A percentile compares a stretch with the other conserved stretches of the same genome.
phyloP scores from a whole-genome alignment of 1,140 invertebrate genomes.

The Trialeurodes vaporariorum region DNA sequence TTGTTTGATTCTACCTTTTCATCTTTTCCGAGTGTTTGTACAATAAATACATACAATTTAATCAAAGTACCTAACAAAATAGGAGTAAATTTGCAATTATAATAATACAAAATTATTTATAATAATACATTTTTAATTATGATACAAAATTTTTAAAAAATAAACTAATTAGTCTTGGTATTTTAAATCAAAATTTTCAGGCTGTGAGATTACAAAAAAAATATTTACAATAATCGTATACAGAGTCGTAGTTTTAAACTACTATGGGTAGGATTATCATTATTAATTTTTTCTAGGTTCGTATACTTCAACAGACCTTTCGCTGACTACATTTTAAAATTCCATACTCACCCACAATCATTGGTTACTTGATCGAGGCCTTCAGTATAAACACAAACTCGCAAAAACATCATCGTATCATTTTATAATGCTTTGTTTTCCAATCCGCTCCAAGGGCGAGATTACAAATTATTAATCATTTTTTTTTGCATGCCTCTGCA shows the following conservation, averaged over 20 bases:
- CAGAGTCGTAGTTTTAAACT: background rate
- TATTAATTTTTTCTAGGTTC: background rate
- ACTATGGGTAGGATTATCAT: background rate
- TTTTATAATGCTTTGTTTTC: too few species aligned
- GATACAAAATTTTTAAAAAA: slow-evolving; percentile 1
- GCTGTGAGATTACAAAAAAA: background rate
- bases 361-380: too few species aligned
- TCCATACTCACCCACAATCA: too few species aligned
- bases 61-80: background rate
- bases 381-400: too few species aligned
- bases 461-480: too few species aligned
- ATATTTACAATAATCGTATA: background rate
- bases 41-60: background rate
- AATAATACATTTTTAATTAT: background rate
- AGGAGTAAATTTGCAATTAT: background rate
- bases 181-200: background rate
- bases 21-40: too few species aligned
- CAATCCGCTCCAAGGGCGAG: too few species aligned
- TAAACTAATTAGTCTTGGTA: slow-evolving; percentile 1
- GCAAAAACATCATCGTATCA: too few species aligned
- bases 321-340: too few species aligned
- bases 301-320: too few species aligned
- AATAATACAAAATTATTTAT: background rate
- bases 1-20: background rate
- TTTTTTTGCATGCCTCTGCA: too few species aligned